Base-by-base conservation (phyloP, 2,113 vertebrate species). In the Psophia crepitans region DNA sequence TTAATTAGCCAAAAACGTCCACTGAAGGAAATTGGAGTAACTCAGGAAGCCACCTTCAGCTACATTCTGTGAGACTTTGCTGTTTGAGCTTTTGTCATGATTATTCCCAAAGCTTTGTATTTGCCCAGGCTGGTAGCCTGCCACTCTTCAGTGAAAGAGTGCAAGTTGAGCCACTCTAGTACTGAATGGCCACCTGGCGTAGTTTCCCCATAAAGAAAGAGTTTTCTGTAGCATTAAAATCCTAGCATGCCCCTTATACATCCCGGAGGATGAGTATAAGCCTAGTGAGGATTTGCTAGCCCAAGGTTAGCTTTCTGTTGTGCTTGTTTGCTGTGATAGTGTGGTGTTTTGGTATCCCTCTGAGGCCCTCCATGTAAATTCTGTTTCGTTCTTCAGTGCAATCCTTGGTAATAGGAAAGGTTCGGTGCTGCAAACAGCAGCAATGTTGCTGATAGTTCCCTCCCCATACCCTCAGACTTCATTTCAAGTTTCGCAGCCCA, bases 361-460 rank as follows among this genome's bases (percentile, higher is more conserved):
- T 2, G 2, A 30, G 33, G 14, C 18, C 49, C 24, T 61, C 24
- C 39, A 9, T 0, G 0, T 14, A 11, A 70, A 10, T 48, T 43
- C 56, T 8, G 6, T 56, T 70, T 24, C 7, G 0, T 18, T 46
- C 54, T 37, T 49, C 18, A 16, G 0, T 2, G 1, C 15, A 21
- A 26, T 18, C 24, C 35, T 66, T 57, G 79, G 32, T 13, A 22
- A 17, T 1, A 28, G 43, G 51, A 43, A 8, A 20, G 21, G 6
- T 28, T 39, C 12, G 48, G 43, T 49, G 53, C 61, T 76, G 3
- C 63, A 43, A 11, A 53, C 15, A 71, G 75, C 56, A 78, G 37
- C 11, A 35, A 1, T 5, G 11, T 23, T 8, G 1, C 37, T 3
- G 7, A 3, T 6, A 41, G 41, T 21, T 24, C 43, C 53, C n/a